Conservation (phyloP, 2,888 invertebrate genomes). For the Clivina fossor region DNA sequence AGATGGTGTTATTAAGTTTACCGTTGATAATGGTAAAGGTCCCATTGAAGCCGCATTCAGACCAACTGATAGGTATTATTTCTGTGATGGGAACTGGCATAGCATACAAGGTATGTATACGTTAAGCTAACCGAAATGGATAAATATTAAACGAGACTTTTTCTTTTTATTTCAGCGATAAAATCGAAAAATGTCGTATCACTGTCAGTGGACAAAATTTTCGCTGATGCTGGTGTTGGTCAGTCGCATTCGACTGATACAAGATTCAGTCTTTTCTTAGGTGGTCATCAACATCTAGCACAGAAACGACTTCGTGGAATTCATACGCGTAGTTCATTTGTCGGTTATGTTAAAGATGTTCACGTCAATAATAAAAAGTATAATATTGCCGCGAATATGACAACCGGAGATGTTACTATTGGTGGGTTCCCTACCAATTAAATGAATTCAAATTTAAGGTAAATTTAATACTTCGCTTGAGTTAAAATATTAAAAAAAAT, state of each 20-base stretch:
- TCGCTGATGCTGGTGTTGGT: constrained; percentile 73
- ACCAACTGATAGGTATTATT: constrained; percentile 64
- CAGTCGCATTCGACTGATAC: constrained; percentile 73
- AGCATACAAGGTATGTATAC: constrained; percentile 69
- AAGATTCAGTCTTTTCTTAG: constrained; percentile 84
- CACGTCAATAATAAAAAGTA: constrained; percentile 60
- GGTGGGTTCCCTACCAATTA: constrained; percentile 81
- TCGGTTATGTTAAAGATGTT: constrained; percentile 78
- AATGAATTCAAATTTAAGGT: no score
- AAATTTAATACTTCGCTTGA: no score
- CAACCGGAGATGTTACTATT: constrained; percentile 72
- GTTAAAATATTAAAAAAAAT: no score
- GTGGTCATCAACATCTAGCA: constrained; percentile 72
- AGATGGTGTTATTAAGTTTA: constrained; percentile 80
- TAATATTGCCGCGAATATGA: constrained; percentile 59
- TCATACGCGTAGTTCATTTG: constrained; percentile 69
- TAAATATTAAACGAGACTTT: not conserved
- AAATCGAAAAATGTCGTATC: constrained; percentile 91
- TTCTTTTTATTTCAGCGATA: constrained; percentile 60
- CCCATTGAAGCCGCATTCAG: constrained; percentile 73
- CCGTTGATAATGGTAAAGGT: constrained; percentile 82
- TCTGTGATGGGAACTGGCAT: constrained; percentile 97
- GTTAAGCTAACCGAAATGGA: no score
- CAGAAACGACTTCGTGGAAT: constrained; percentile 62
- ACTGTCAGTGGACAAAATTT: constrained; percentile 80